A percentile compares a stretch with the other conserved stretches of the same genome.
These are phyloP conservation scores for Cirrhinus mrigala DNA, from an alignment of 2,797 vertebrate genomes.

Conservation along the genomic window DNA sequence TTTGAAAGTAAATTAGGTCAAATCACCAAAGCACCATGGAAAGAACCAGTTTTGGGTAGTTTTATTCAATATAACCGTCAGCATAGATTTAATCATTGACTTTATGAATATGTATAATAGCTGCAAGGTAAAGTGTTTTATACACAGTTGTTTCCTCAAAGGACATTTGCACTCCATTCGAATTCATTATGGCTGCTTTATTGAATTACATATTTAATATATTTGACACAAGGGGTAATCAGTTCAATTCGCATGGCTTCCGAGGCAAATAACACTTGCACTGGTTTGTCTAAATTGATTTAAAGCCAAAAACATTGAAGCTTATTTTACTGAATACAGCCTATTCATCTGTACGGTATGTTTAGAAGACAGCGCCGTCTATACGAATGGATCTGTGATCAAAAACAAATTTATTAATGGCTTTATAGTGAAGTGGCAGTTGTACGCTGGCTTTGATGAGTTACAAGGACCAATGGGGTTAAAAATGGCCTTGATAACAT, in stretches of 20 bases:
- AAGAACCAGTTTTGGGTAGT: constrained; percentile 20
- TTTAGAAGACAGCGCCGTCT: neutral
- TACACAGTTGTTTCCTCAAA: constrained; percentile 54
- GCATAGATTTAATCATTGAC: constrained; percentile 48
- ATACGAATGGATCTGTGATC: neutral
- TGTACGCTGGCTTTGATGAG: constrained; percentile 1
- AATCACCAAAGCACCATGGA: neutral
- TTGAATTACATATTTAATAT: constrained; percentile 63
- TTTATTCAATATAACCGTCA: constrained; percentile 45
- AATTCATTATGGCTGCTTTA: constrained; percentile 59
- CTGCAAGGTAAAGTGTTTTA: constrained; percentile 50
- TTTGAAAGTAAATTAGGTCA: neutral
- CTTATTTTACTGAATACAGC: neutral
- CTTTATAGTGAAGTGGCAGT: neutral
- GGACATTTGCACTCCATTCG: constrained; percentile 42
- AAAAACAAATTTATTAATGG: neutral
- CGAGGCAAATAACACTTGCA: constrained; percentile 42
- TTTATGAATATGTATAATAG: constrained; percentile 61
- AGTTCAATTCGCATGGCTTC: constrained; percentile 42
- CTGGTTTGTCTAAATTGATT: constrained; percentile 54
- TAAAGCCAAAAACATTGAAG: constrained; percentile 34
- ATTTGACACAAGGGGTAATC: constrained; percentile 58
- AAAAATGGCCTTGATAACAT: constrained; percentile 14
- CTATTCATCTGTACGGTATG: neutral
- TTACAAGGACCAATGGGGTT: neutral